Evolutionary conservation across 1,140 invertebrate species (phyloP).

Genomic region (Bacillus rossius): DNA sequence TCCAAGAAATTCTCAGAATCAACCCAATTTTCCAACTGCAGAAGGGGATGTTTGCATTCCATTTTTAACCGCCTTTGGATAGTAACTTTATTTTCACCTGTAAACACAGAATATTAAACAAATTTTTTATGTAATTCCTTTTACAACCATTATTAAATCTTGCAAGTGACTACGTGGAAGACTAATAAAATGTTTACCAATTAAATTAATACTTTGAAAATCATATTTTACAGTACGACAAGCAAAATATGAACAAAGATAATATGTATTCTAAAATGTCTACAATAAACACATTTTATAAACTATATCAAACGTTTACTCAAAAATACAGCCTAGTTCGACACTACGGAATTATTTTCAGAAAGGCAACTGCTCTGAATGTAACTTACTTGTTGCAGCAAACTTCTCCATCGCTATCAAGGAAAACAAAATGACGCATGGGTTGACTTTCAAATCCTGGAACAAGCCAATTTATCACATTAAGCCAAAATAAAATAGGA

Average conservation of each 20-base stretch:
- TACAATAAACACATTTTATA: no score
- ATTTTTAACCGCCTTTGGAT: slow-evolving; percentile 61
- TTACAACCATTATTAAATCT: slow-evolving; percentile 31
- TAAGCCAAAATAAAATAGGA: no score
- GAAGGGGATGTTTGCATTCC: slow-evolving; percentile 55
- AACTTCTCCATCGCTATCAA: slow-evolving; percentile 92
- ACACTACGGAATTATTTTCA: no score
- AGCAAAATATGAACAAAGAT: no score
- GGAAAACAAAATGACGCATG: slow-evolving; percentile 79
- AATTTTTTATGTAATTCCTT: background rate
- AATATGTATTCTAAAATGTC: no score
- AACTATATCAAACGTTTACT: no score
- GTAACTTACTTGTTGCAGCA: slow-evolving; percentile 76
- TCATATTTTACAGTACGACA: no score
- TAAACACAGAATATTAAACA: slow-evolving; percentile 22
- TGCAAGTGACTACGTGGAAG: slow-evolving; percentile 88
- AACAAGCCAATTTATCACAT: slow-evolving; percentile 41
- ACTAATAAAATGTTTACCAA: no score
- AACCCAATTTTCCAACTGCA: slow-evolving; percentile 58
- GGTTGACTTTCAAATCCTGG: slow-evolving; percentile 53
- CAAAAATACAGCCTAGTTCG: no score
- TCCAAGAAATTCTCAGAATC: slow-evolving; percentile 53
- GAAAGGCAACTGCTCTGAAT: no score
- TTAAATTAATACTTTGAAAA: no score
- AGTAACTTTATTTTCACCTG: slow-evolving; percentile 80